Base-by-base conservation (phyloP, 2,888 invertebrate genomes). In the Plagodis pulveraria region DNA sequence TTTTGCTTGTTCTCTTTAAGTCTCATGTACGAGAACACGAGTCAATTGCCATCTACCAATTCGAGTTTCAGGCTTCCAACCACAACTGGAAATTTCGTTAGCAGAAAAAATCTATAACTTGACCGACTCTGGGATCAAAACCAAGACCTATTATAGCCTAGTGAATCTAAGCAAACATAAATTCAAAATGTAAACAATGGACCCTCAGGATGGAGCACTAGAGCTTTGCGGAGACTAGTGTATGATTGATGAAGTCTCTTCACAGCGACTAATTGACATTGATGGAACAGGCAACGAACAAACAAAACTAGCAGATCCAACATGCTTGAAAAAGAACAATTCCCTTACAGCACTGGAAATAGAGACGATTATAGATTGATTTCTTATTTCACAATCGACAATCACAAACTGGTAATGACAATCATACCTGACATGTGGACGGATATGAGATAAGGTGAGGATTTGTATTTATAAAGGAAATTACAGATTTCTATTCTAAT, bases 251-350 rank as follows among this genome's bases (percentile, higher is more conserved):
- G 84, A 81, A 79, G 79, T 81, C 84, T 87, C 89, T 79, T 87
- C 86, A 86, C 80, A 84, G 84, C 86, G 85, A 65, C 86, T 92
- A 92, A 92, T 92, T 91, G 92, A 92, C 92, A 91, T 83, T 92
- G 92, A 92, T 91, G 87, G 92, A 92, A 89, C 87, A 87, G 86
- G 77, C 77, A 76, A 71, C 74, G 74, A 69, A 73, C 76, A 71
- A 74, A 77, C 79, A 72, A 63, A 69, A 72, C 81, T 73, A 78
- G 44, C 54, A 50, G 34, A 73, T 61, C 67, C 71, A 69, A 69
- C 72, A 74, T 71, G 62, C 56, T 62, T 43, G 61, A 6, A 56
- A 71, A 69, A 65, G 57, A 63, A 64, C 53, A 65, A 50, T 60
- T 54, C 38, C 66, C 70, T 58, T 74, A 74, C 63, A 47, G 38